Evolutionary conservation across 2,797 vertebrate genomes (phyloP).

Genomic region (Lophius americanus): DNA sequence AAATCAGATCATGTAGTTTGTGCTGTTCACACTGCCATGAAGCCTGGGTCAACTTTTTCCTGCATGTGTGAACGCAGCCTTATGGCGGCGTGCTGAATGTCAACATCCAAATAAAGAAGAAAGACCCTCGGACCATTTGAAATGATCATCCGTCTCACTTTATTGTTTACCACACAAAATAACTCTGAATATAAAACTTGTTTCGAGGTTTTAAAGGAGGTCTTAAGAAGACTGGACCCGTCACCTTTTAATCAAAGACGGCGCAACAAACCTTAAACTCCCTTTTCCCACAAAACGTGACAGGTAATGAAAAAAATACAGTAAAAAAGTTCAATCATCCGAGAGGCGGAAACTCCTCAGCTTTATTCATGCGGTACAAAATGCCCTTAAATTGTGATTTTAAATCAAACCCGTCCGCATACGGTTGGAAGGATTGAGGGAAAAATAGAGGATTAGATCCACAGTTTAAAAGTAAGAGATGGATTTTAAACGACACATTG

Average conservation of each 20-base stretch:
- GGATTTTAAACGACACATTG: neutral
- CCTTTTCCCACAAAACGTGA: neutral
- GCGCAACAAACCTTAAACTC: neutral
- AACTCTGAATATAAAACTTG: neutral
- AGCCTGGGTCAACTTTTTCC: too few relatives aligned
- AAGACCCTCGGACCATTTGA: slow-evolving; percentile 3
- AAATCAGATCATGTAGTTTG: too few relatives aligned
- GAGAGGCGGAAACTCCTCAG: slow-evolving; percentile 28
- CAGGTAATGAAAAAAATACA: neutral
- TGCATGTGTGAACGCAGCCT: too few relatives aligned
- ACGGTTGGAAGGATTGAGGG: too few relatives aligned
- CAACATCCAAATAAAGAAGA: slow-evolving; percentile 49
- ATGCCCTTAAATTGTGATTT: neutral
- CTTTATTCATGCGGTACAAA: neutral
- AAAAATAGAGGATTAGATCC: neutral
- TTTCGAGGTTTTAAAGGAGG: neutral
- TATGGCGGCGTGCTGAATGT: slow-evolving; percentile 11
- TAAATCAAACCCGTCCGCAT: neutral
- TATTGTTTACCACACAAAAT: neutral
- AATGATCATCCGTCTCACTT: slow-evolving; percentile 1
- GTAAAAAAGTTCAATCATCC: neutral
- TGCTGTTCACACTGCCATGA: too few relatives aligned
- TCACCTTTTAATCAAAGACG: neutral
- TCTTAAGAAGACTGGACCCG: slow-evolving; percentile 14
- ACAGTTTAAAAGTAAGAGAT: slow-evolving; percentile 2